Conservation (phyloP, 2,888 invertebrate species). For the Netelia virgata region DNA sequence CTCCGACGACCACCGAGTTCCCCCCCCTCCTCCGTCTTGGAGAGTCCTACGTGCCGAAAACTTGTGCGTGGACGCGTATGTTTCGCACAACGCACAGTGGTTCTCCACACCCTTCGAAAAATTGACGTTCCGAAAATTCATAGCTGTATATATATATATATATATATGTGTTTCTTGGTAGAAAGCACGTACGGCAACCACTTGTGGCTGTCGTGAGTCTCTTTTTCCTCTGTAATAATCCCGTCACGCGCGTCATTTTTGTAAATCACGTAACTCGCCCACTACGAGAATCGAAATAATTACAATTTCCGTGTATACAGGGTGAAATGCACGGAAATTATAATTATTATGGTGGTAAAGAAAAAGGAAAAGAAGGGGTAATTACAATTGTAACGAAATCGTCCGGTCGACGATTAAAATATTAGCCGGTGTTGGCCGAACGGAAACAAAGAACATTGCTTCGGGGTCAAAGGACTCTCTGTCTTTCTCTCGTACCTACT, state of each 20-base stretch:
- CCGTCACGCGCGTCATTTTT: constrained; percentile 44
- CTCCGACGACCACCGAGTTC: constrained; percentile 53
- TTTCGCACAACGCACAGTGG: constrained; percentile 73
- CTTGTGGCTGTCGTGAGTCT: constrained; percentile 64
- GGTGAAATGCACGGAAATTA: neutral
- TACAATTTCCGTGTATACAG: no score
- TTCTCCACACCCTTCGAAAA: constrained; percentile 70
- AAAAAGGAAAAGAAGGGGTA: no score
- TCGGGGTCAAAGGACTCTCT: constrained; percentile 54
- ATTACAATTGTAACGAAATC: constrained; percentile 50
- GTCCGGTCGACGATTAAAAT: constrained; percentile 56
- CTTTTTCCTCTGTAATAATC: constrained; percentile 38
- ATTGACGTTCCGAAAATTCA: constrained; percentile 7
- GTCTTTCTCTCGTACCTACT: constrained; percentile 7
- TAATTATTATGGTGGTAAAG: neutral
- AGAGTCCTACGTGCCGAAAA: constrained; percentile 35
- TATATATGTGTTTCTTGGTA: neutral
- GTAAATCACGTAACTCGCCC: constrained; percentile 13
- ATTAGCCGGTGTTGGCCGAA: constrained; percentile 44
- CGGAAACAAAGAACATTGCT: constrained; percentile 12
- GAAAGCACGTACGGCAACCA: constrained; percentile 55
- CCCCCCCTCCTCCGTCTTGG: constrained; percentile 32
- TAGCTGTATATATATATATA: no score
- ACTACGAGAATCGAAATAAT: neutral
- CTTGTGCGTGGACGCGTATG: constrained; percentile 67